Conservation (phyloP, 1,140 invertebrate genomes). For the Drosophila gunungcola region DNA sequence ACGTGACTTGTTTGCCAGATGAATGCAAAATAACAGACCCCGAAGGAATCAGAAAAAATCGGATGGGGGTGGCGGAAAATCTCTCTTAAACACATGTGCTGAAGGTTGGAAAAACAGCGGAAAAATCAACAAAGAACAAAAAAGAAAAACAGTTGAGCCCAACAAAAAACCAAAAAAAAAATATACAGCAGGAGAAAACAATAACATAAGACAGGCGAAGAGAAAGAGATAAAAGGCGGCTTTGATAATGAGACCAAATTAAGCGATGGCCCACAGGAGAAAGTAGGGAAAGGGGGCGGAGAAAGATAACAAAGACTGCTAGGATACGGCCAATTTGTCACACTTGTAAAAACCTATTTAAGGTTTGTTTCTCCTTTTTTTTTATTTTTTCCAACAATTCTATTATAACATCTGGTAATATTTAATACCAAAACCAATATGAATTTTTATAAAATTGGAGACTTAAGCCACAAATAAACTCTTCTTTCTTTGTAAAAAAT, state of each 20-base stretch:
- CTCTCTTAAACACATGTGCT: slow-evolving; percentile 2
- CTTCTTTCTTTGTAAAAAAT: too few relatives aligned
- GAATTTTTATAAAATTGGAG: too few relatives aligned
- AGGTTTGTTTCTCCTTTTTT: too few relatives aligned
- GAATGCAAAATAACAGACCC: slow-evolving; percentile 56
- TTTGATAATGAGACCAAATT: slow-evolving; percentile 72
- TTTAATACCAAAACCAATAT: too few relatives aligned
- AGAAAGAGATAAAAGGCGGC: slow-evolving; percentile 10
- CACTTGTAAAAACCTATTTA: neutral
- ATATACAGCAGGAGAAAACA: slow-evolving; percentile 14
- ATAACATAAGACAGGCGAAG: slow-evolving; percentile 22
- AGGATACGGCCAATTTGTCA: slow-evolving; percentile 4
- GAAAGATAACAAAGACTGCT: neutral
- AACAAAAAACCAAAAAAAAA: slow-evolving; percentile 10
- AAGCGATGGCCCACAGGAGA: slow-evolving; percentile 33
- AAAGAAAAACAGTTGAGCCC: slow-evolving; percentile 26
- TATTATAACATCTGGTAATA: too few relatives aligned
- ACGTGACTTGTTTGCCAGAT: slow-evolving; percentile 61
- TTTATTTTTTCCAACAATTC: too few relatives aligned
- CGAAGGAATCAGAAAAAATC: slow-evolving; percentile 40
- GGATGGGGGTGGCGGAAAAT: slow-evolving; percentile 13
- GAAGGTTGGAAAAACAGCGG: slow-evolving; percentile 44
- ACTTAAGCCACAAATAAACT: too few relatives aligned
- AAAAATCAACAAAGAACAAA: slow-evolving; percentile 45
- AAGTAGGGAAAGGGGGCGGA: slow-evolving; percentile 14